Percentiles rank a stretch among this genome's conserved stretches.
Evolutionary conservation across 2,888 invertebrate genomes (phyloP).

Genomic region (Amaurobius ferox): DNA sequence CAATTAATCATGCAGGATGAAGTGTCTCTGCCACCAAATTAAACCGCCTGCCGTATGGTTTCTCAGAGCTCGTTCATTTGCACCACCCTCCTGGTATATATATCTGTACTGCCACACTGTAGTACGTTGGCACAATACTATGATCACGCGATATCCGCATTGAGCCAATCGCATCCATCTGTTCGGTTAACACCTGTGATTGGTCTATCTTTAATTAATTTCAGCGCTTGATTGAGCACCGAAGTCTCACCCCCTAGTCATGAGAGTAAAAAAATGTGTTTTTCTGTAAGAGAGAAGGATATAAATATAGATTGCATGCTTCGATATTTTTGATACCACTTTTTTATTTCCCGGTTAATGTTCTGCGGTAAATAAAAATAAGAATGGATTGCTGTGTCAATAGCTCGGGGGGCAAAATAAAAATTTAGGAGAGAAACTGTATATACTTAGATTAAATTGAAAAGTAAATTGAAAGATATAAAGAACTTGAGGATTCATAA

Average conservation of each 20-base stretch:
- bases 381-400: background rate
- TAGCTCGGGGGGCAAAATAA: no score
- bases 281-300: background rate
- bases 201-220: conserved; percentile 68
- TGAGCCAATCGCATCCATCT: conserved; percentile 59
- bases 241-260: background rate
- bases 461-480: no score
- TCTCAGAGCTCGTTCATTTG: background rate
- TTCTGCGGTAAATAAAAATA: background rate
- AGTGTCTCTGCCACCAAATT: conserved; percentile 19
- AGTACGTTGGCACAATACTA: conserved; percentile 55
- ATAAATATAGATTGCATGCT: background rate
- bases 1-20: conserved; percentile 45
- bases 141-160: conserved; percentile 61
- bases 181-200: conserved; percentile 61
- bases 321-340: background rate
- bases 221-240: conserved; percentile 51
- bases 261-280: conserved; percentile 5
- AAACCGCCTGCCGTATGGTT: conserved; percentile 41
- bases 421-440: no score
- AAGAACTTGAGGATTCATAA: no score
- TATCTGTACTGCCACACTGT: background rate
- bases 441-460: no score
- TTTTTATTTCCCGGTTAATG: background rate
- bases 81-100: background rate